Evolutionary conservation across 2,113 vertebrate genomes (phyloP).

Genomic region (Mastomys coucha): DNA sequence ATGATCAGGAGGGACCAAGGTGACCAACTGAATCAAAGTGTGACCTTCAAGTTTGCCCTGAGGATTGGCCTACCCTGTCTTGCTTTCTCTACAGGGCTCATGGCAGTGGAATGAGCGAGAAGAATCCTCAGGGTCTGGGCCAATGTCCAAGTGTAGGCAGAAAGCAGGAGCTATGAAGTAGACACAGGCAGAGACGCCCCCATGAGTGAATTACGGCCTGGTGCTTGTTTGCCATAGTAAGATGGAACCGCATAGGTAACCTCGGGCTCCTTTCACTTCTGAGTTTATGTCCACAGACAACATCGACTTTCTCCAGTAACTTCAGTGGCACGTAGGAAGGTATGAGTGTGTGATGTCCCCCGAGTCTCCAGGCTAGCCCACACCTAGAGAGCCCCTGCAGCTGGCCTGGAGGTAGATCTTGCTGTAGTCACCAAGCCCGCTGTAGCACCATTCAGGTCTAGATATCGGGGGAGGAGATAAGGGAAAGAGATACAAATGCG

Average conservation of each 20-base stretch:
- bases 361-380: not conserved
- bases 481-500: not conserved
- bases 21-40: not conserved
- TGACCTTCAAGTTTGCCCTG: not conserved
- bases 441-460: not conserved
- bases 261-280: not conserved
- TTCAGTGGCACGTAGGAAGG: not conserved
- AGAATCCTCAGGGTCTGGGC: not conserved
- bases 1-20: not conserved
- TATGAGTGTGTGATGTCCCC: not conserved
- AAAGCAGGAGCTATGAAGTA: not conserved
- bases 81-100: not conserved
- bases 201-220: not conserved
- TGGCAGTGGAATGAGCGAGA: not conserved
- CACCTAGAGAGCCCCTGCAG: fast-evolving
- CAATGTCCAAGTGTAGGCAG: too few species aligned
- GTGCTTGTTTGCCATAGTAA: not conserved
- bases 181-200: not conserved
- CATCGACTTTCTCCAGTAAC: not conserved
- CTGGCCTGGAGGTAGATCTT: not conserved
- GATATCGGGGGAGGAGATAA: not conserved
- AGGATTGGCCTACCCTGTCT: not conserved
- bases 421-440: not conserved
- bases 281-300: not conserved
- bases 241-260: not conserved